Evolutionary conservation across 2,113 vertebrate species (phyloP).

Genomic region (Pomatorhinus ruficollis): DNA sequence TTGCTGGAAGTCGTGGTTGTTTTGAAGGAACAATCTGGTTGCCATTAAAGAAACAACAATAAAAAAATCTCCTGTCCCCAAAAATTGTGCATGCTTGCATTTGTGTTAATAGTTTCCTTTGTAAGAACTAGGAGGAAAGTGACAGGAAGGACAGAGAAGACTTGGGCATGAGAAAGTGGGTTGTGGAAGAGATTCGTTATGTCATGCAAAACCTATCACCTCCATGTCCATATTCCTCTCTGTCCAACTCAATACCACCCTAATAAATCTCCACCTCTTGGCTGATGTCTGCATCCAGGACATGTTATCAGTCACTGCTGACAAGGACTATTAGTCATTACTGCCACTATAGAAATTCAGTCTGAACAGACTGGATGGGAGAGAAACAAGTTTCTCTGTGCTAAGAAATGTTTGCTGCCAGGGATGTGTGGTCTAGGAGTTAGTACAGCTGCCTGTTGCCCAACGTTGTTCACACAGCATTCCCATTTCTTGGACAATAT

Average conservation of each 20-base stretch:
- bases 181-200: neutral
- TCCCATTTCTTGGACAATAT: neutral
- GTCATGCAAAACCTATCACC: neutral
- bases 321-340: neutral
- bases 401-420: neutral
- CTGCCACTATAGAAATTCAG: neutral
- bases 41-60: neutral
- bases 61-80: neutral
- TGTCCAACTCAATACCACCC: neutral
- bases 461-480: fast-evolving
- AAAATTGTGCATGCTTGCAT: neutral
- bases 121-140: neutral
- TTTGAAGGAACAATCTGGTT: slow-evolving; percentile 19
- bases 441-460: neutral
- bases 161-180: neutral
- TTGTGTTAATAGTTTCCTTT: neutral
- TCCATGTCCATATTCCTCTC: neutral
- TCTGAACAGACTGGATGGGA: neutral
- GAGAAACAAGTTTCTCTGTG: neutral
- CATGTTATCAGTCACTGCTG: neutral
- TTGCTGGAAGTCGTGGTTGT: neutral
- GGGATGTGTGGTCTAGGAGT: neutral
- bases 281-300: neutral
- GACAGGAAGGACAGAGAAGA: neutral
- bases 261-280: slow-evolving; percentile 3